Conservation (phyloP, 1,140 invertebrate species). For the Contarinia nasturtii region DNA sequence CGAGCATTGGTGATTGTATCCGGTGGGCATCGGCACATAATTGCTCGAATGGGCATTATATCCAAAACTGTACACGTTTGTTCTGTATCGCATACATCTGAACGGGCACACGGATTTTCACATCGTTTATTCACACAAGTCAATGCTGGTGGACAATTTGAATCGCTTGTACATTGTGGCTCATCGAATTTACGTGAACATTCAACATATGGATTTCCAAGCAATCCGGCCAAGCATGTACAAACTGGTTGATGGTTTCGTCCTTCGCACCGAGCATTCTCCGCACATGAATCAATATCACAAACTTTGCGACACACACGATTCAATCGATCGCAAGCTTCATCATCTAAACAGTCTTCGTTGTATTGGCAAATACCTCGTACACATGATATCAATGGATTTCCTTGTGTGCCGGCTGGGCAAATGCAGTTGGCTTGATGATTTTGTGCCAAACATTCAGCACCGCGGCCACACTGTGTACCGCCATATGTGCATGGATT, state of each 20-base stretch:
- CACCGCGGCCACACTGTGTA: conserved; percentile 52
- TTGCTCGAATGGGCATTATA: conserved; percentile 53
- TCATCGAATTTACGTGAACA: conserved; percentile 31
- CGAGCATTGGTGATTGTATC: conserved; percentile 42
- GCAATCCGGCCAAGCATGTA: conserved; percentile 47
- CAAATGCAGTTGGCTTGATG: conserved; percentile 67
- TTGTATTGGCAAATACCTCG: conserved; percentile 70
- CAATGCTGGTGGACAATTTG: conserved; percentile 49
- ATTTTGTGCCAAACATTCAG: conserved; percentile 49
- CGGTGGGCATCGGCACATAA: conserved; percentile 62
- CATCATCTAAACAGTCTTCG: conserved; percentile 70
- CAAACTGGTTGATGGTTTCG: conserved; percentile 60
- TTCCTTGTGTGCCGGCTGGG: conserved; percentile 65
- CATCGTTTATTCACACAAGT: conserved; percentile 62
- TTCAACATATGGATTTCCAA: conserved; percentile 59
- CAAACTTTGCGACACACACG: conserved; percentile 68
- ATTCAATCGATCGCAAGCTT: conserved; percentile 69
- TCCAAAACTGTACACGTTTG: conserved; percentile 62
- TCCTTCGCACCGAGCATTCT: conserved; percentile 50
- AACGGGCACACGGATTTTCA: conserved; percentile 49
- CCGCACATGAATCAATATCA: conserved; percentile 52
- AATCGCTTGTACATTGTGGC: conserved; percentile 49
- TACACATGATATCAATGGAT: conserved; percentile 61
- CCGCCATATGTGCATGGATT: conserved; percentile 49
- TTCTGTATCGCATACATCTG: conserved; percentile 46